phyloP scores from a whole-genome alignment of 2,888 invertebrate genomes.

The Uloborus plumipes region DNA sequence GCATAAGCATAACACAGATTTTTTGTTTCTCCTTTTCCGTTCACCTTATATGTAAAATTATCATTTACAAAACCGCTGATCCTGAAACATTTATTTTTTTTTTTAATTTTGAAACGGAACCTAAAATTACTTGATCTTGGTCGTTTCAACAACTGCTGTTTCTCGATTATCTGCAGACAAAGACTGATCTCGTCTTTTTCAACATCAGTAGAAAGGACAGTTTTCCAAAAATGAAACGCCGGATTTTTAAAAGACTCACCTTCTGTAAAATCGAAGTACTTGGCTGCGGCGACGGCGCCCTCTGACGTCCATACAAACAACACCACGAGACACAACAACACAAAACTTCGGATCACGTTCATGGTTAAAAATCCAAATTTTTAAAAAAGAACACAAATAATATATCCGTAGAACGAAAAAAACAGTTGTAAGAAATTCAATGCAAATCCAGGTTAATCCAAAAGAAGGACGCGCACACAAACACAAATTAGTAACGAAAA shows the following conservation, averaged over 20 bases:
- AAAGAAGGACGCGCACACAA: neutral
- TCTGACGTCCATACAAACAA: conserved; percentile 38
- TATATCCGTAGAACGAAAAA: conserved; percentile 9
- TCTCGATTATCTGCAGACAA: no score
- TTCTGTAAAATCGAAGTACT: conserved; percentile 48
- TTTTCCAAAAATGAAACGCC: no score
- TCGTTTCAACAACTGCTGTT: no score
- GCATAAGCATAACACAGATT: no score
- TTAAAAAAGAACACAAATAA: conserved; percentile 17
- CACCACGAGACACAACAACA: conserved; percentile 32
- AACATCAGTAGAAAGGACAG: no score
- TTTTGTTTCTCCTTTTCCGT: no score
- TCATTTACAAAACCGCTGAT: no score
- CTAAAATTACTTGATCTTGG: no score
- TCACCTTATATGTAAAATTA: no score
- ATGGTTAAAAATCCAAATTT: conserved; percentile 23
- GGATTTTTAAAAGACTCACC: conserved; percentile 19
- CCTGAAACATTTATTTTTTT: no score
- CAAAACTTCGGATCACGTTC: conserved; percentile 1
- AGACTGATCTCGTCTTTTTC: no score
- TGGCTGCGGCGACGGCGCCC: conserved; percentile 49
- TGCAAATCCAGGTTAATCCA: neutral
- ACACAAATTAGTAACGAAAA: neutral
- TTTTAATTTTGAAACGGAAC: no score
- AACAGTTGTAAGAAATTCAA: conserved; percentile 3